Conservation (phyloP, 2,797 vertebrate genomes). For the Melanotaenia boesemani region DNA sequence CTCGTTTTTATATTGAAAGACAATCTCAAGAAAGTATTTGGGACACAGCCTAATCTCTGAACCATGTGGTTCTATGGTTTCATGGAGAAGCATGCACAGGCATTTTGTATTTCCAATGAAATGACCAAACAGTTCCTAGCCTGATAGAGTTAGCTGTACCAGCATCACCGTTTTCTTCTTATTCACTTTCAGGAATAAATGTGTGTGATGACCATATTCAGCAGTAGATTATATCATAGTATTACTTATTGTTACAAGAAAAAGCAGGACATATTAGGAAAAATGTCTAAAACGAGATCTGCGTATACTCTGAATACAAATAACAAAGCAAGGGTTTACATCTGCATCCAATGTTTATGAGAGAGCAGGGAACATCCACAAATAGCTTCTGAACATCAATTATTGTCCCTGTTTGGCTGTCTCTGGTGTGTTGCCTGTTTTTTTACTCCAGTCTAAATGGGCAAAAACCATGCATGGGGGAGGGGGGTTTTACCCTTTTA, state of each 20-base stretch:
- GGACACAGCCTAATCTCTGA: neutral
- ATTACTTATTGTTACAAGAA: neutral
- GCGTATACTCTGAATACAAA: neutral
- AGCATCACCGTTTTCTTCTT: neutral
- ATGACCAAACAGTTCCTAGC: too few relatives aligned
- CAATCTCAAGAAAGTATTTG: neutral
- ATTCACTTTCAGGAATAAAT: neutral
- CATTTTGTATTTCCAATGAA: too few relatives aligned
- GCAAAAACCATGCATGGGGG: constrained; percentile 33
- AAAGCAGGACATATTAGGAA: neutral
- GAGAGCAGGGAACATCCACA: neutral
- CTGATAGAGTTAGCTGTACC: neutral
- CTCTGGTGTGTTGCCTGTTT: constrained; percentile 26
- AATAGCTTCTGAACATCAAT: constrained; percentile 8
- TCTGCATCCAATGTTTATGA: neutral
- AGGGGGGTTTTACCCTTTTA: constrained; percentile 59
- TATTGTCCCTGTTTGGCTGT: constrained; percentile 18
- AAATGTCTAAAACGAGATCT: too few relatives aligned
- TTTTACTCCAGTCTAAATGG: constrained; percentile 29
- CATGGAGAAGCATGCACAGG: too few relatives aligned
- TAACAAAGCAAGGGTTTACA: neutral
- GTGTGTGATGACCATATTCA: neutral
- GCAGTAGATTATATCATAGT: neutral
- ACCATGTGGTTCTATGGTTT: too few relatives aligned
- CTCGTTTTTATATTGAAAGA: too few relatives aligned